These are phyloP conservation scores for Pterostichus niger DNA, from an alignment of 2,888 invertebrate genomes.

Conservation along the genomic window DNA sequence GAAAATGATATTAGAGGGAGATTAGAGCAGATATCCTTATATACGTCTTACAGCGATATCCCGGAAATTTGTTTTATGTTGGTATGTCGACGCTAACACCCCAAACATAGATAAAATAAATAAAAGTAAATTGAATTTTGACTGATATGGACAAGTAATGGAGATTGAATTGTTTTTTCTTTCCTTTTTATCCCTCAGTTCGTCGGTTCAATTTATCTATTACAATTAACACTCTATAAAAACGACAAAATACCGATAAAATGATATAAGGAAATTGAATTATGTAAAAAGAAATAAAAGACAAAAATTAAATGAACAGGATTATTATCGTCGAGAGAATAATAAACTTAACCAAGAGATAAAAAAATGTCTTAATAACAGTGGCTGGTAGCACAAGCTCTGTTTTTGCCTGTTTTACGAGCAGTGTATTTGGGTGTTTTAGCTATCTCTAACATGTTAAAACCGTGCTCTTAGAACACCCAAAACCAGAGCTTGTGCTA, in stretches of 20 bases:
- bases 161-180: constrained; percentile 26
- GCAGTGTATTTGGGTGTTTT: too few relatives aligned
- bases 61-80: constrained; percentile 54
- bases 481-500: too few relatives aligned
- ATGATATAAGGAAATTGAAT: not conserved
- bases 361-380: too few relatives aligned
- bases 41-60: constrained; percentile 27
- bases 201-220: not conserved
- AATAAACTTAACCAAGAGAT: not conserved
- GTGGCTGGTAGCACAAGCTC: too few relatives aligned
- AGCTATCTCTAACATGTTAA: too few relatives aligned
- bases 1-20: constrained; percentile 58
- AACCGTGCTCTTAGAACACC: too few relatives aligned
- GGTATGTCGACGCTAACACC: constrained; percentile 38
- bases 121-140: constrained; percentile 58
- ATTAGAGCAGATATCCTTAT: constrained; percentile 48
- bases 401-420: too few relatives aligned
- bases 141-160: constrained; percentile 30
- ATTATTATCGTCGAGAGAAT: not conserved
- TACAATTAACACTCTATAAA: constrained; percentile 19
- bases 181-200: not conserved
- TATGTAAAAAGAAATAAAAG: not conserved
- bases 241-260: constrained; percentile 10
- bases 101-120: constrained; percentile 46
- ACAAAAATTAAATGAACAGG: not conserved